phyloP scores from a whole-genome alignment of 2,113 vertebrate genomes.

The Zeus faber region DNA sequence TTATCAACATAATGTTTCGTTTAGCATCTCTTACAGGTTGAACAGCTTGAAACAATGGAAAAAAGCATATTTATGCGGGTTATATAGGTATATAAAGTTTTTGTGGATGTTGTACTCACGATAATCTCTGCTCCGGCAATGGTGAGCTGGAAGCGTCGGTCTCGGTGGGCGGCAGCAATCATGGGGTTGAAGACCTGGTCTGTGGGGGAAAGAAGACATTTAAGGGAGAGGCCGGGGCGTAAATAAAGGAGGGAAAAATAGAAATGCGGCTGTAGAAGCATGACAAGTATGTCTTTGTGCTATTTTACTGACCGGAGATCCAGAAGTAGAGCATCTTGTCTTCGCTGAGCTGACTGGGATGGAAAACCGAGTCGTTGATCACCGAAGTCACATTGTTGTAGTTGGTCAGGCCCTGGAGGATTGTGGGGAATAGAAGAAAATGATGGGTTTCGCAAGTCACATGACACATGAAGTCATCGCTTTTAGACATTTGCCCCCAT shows the following conservation, averaged over 20 bases:
- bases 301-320: constrained; percentile 67
- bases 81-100: too few species aligned
- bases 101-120: constrained; percentile 56
- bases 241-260: neutral
- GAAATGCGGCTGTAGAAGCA: neutral
- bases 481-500: too few species aligned
- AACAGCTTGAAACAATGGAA: too few species aligned
- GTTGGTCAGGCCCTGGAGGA: constrained; percentile 72
- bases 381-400: constrained; percentile 66
- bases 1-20: too few species aligned
- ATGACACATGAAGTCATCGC: too few species aligned
- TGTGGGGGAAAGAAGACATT: constrained; percentile 11
- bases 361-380: constrained; percentile 70
- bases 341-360: constrained; percentile 70
- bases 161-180: constrained; percentile 72
- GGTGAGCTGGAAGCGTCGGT: constrained; percentile 66
- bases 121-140: constrained; percentile 72
- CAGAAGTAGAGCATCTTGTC: constrained; percentile 86
- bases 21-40: too few species aligned
- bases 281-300: neutral
- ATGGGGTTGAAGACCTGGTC: constrained; percentile 78
- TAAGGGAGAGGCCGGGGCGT: neutral
- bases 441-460: neutral
- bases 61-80: too few species aligned
- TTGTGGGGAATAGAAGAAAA: neutral